Conservation (phyloP, 2,797 vertebrate species). For the Lycodopsis pacificus region DNA sequence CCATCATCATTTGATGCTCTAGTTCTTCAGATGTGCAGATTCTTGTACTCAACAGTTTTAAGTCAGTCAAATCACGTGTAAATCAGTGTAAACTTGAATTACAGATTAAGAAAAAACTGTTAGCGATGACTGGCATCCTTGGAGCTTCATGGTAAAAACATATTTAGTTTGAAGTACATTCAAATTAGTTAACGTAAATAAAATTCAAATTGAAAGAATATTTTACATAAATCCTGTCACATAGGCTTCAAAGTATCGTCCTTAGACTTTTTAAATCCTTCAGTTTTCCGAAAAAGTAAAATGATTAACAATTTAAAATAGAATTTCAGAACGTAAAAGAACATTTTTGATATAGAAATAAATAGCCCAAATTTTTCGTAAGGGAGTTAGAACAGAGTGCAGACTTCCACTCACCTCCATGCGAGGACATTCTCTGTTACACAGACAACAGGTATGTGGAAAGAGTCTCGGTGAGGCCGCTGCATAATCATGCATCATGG, state of each 20-base stretch:
- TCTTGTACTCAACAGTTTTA: not conserved
- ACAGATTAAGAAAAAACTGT: not conserved
- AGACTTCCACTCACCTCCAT: slow-evolving; percentile 92
- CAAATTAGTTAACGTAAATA: not conserved
- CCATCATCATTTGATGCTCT: not conserved
- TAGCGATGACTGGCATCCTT: too few relatives aligned
- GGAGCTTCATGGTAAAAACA: not conserved
- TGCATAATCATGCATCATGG: slow-evolving; percentile 96
- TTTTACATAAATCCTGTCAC: not conserved
- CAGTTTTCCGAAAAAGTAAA: not conserved
- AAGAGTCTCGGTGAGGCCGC: slow-evolving; percentile 92
- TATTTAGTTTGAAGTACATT: not conserved
- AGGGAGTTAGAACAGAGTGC: slow-evolving; percentile 14
- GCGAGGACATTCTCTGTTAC: slow-evolving; percentile 92
- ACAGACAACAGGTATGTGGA: slow-evolving; percentile 98
- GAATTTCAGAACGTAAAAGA: not conserved
- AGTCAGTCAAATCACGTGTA: not conserved
- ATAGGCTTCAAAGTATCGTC: not conserved
- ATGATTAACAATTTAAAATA: not conserved
- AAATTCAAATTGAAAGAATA: not conserved
- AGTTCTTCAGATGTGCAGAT: slow-evolving; percentile 2
- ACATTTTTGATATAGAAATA: not conserved
- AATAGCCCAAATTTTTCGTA: not conserved
- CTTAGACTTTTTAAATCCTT: not conserved
- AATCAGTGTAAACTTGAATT: not conserved